Conservation (phyloP, 2,797 vertebrate genomes). For the Numenius phaeopus region DNA sequence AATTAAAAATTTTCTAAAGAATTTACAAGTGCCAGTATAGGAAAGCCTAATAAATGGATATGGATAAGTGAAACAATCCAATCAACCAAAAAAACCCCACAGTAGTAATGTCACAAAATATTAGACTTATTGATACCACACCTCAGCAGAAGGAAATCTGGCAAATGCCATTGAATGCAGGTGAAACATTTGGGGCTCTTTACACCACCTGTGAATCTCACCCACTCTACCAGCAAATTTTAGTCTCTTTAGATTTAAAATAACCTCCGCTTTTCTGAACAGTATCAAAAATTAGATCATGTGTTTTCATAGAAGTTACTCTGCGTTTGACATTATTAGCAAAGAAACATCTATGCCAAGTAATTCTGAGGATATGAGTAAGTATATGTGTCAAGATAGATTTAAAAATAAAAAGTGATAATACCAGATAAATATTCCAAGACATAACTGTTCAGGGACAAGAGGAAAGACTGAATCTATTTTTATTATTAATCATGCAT, state of each 20-base stretch:
- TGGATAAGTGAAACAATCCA: neutral
- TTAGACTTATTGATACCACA: neutral
- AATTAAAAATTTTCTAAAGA: neutral
- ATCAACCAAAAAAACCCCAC: fast-evolving
- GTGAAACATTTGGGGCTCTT: neutral
- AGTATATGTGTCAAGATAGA: neutral
- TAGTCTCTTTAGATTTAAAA: neutral
- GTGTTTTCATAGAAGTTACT: neutral
- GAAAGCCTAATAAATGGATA: neutral
- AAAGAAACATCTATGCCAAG: neutral
- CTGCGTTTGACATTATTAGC: neutral
- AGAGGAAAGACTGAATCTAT: neutral
- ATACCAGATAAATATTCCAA: neutral
- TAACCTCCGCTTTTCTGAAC: neutral
- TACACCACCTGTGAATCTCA: neutral
- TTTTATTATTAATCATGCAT: neutral
- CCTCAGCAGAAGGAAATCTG: neutral
- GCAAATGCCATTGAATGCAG: neutral
- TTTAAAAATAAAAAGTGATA: constrained; percentile 34
- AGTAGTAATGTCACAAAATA: neutral
- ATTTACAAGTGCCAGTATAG: neutral
- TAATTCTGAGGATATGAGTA: constrained; percentile 16
- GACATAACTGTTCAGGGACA: neutral
- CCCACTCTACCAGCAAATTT: neutral
- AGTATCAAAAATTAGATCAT: neutral